phyloP scores from a whole-genome alignment of 2,113 vertebrate species.

The Pluvianellus socialis region DNA sequence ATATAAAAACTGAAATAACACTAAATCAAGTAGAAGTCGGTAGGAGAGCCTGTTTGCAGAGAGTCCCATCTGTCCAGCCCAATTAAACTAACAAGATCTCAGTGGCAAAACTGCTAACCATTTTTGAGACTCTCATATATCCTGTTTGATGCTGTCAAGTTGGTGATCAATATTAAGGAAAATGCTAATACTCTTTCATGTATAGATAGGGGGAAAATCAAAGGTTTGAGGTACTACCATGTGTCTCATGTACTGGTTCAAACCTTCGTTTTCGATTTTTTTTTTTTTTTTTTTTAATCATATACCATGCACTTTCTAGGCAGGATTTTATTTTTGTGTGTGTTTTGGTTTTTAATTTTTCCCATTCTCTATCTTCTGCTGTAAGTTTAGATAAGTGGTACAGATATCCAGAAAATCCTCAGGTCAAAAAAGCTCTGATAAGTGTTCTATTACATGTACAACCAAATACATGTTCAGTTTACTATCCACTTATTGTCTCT shows the following conservation, averaged over 20 bases:
- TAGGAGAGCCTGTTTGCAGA: background rate
- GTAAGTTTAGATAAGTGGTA: background rate
- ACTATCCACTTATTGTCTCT: background rate
- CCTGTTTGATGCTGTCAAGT: slow-evolving; percentile 50
- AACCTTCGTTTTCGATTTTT: background rate
- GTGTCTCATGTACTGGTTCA: background rate
- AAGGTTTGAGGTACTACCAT: background rate
- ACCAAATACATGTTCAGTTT: background rate
- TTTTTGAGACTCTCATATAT: slow-evolving; percentile 78
- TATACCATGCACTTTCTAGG: background rate
- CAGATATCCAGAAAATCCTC: background rate
- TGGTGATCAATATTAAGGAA: slow-evolving; percentile 6
- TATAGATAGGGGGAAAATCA: background rate
- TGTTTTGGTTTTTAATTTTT: background rate
- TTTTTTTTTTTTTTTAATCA: background rate
- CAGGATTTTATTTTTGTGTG: background rate
- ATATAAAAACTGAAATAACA: background rate
- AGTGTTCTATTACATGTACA: background rate
- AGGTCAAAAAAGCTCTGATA: background rate
- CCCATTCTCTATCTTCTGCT: background rate
- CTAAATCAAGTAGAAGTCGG: background rate
- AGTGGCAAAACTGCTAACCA: slow-evolving; percentile 85
- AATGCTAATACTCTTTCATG: background rate
- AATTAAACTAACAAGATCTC: background rate
- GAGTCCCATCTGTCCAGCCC: background rate